A percentile compares a stretch with the other conserved stretches of the same genome.
These are phyloP conservation scores for Phaonia tiefii DNA, from an alignment of 2,888 invertebrate species.

Conservation along the genomic window DNA sequence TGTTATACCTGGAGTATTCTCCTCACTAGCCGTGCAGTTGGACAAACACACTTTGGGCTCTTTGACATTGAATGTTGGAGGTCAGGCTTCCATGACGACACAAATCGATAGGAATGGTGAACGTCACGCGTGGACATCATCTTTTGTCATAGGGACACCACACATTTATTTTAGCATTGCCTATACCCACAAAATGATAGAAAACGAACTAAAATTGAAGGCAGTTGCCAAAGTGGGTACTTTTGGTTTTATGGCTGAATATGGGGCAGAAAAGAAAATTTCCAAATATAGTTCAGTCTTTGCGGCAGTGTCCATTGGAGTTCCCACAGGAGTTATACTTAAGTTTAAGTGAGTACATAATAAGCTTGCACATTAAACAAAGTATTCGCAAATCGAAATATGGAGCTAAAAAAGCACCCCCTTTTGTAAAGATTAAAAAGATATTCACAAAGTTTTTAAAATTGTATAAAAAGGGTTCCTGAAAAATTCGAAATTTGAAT, in stretches of 20 bases:
- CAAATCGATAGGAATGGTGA: constrained; percentile 90
- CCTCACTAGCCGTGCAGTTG: constrained; percentile 91
- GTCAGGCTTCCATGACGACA: constrained; percentile 89
- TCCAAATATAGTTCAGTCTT: constrained; percentile 93
- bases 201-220: constrained; percentile 89
- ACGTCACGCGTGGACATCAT: constrained; percentile 85
- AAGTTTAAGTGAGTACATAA: constrained; percentile 88
- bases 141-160: constrained; percentile 90
- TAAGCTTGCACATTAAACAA: too few relatives aligned
- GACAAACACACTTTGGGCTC: constrained; percentile 94
- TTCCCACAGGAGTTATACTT: constrained; percentile 93
- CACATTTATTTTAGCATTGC: constrained; percentile 89
- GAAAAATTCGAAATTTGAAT: too few relatives aligned
- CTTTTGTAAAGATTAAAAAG: too few relatives aligned
- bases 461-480: too few relatives aligned
- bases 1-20: constrained; percentile 87
- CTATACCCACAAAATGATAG: constrained; percentile 90
- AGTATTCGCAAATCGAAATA: too few relatives aligned
- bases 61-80: constrained; percentile 88
- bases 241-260: constrained; percentile 92
- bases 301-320: constrained; percentile 91
- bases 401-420: not conserved
- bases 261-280: constrained; percentile 95
- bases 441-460: too few relatives aligned
- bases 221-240: constrained; percentile 90